These are phyloP conservation scores for Trissolcus japonicus DNA, from an alignment of 2,888 invertebrate species.

Conservation along the genomic window DNA sequence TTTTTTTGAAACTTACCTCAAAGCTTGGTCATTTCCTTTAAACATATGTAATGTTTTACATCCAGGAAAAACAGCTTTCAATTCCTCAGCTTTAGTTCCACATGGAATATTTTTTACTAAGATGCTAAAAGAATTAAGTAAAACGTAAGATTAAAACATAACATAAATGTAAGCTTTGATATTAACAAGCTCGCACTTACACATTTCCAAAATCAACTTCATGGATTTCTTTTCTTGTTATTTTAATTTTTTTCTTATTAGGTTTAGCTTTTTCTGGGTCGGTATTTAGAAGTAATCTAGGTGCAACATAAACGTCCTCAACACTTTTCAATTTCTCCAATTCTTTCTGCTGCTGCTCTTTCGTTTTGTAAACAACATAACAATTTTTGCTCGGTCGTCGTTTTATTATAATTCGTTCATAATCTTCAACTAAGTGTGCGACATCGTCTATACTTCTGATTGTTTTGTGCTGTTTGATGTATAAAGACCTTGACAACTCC, in stretches of 20 bases:
- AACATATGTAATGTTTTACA: constrained; percentile 19
- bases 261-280: not conserved
- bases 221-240: not conserved
- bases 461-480: constrained; percentile 17
- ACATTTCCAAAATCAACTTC: constrained; percentile 8
- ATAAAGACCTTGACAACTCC: constrained; percentile 27
- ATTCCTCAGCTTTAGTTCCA: constrained; percentile 13
- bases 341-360: constrained; percentile 10
- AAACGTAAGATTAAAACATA: constrained; percentile 1
- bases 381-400: constrained; percentile 12
- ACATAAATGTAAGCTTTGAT: not conserved
- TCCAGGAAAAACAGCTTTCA: constrained; percentile 32
- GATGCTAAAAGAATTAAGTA: constrained; percentile 12
- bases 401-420: constrained; percentile 20
- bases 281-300: not conserved
- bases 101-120: constrained; percentile 17
- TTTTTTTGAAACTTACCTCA: not conserved
- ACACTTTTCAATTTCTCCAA: constrained; percentile 10
- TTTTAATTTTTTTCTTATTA: constrained; percentile 18
- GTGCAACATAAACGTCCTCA: constrained; percentile 18
- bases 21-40: constrained; percentile 1
- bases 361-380: constrained; percentile 29
- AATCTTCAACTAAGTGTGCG: constrained; percentile 9
- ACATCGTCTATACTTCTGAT: constrained; percentile 18
- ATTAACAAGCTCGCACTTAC: constrained; percentile 7